Evolutionary conservation across 2,888 invertebrate genomes (phyloP).

Genomic region (Cynaeus angustus): DNA sequence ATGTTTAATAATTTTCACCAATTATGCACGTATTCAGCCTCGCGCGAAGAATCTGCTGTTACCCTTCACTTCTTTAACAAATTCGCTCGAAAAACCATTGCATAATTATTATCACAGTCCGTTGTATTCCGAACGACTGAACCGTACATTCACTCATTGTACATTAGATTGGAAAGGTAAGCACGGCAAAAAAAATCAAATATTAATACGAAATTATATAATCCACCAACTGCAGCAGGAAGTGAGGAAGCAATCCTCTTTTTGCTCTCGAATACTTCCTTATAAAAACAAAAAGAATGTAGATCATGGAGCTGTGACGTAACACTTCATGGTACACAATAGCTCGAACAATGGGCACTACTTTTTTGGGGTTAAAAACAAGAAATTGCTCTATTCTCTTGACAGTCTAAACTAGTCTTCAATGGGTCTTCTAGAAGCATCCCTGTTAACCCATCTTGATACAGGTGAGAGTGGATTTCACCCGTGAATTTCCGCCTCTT

Average conservation of each 20-base stretch:
- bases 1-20: neutral
- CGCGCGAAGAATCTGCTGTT: constrained; percentile 1
- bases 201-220: constrained; percentile 22
- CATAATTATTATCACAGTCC: constrained; percentile 34
- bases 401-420: too few relatives aligned
- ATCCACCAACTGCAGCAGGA: constrained; percentile 29
- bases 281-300: constrained; percentile 8
- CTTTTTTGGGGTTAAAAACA: constrained; percentile 2
- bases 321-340: neutral
- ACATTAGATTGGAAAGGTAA: constrained; percentile 36
- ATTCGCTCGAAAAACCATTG: constrained; percentile 28
- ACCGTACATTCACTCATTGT: constrained; percentile 37
- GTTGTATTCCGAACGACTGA: constrained; percentile 10
- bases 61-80: constrained; percentile 30
- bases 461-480: constrained; percentile 49
- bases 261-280: constrained; percentile 27
- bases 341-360: neutral
- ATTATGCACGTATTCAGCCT: neutral
- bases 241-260: constrained; percentile 44
- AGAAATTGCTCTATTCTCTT: neutral
- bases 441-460: constrained; percentile 7
- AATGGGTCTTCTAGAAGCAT: neutral
- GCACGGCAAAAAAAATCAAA: constrained; percentile 21
- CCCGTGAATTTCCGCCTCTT: constrained; percentile 41
- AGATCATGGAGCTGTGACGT: constrained; percentile 12